Conservation (phyloP, 2,888 invertebrate genomes). For the Patella caerulea region DNA sequence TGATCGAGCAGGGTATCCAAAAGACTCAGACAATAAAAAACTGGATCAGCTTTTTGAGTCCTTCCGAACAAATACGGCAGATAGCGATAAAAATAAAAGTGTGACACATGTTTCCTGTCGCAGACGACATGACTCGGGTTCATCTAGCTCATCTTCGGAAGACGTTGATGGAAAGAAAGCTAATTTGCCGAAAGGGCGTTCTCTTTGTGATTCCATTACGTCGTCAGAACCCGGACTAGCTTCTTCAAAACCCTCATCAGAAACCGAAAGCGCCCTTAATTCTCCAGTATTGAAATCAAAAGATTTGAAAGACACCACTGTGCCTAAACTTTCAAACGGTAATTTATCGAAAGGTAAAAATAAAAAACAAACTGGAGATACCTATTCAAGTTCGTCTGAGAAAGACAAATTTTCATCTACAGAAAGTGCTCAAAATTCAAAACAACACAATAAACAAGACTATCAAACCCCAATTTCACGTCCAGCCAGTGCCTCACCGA, state of each 20-base stretch:
- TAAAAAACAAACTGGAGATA: constrained; percentile 10
- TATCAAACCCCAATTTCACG: not conserved
- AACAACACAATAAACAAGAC: not conserved
- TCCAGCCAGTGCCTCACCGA: constrained; percentile 7
- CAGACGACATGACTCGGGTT: constrained; percentile 25
- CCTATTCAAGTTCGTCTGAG: constrained; percentile 24
- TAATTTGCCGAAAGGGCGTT: not conserved
- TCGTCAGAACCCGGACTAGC: constrained; percentile 1
- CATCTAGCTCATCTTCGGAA: constrained; percentile 23
- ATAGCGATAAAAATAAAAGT: constrained; percentile 12
- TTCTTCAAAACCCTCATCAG: constrained; percentile 9
- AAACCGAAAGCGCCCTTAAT: constrained; percentile 24
- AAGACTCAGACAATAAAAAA: constrained; percentile 54
- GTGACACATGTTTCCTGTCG: constrained; percentile 35
- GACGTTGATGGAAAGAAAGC: constrained; percentile 8
- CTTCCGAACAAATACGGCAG: constrained; percentile 31
- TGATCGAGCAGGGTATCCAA: constrained; percentile 48
- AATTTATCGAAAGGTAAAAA: not conserved
- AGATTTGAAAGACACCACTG: not conserved
- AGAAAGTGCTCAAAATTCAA: not conserved
- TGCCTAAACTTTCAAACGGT: constrained; percentile 4
- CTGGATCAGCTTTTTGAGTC: constrained; percentile 51
- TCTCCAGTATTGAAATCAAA: constrained; percentile 3
- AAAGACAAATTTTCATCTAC: constrained; percentile 10
- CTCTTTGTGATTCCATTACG: not conserved